Conservation (phyloP, 1,140 invertebrate species). For the Zaprionus taronus region DNA sequence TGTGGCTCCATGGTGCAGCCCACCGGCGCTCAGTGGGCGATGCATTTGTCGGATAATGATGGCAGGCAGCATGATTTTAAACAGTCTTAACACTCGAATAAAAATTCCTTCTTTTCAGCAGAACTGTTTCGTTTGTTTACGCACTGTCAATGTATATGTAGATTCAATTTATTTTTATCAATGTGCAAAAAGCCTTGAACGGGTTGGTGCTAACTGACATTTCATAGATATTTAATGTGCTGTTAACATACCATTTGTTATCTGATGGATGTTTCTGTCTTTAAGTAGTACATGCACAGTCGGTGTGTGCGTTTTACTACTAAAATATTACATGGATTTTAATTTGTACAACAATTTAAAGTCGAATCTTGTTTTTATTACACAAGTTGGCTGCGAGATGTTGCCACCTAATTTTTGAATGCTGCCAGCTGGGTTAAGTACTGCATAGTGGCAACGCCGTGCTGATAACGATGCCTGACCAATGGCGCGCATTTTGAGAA, state of each 20-base stretch:
- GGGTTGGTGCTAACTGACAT: slow-evolving; percentile 13
- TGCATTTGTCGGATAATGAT: slow-evolving; percentile 75
- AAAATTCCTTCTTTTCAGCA: slow-evolving; percentile 11
- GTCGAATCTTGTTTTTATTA: slow-evolving; percentile 68
- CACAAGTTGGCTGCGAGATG: slow-evolving; percentile 49
- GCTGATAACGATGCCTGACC: not conserved
- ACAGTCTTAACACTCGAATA: slow-evolving; percentile 1
- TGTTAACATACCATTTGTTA: slow-evolving; percentile 37
- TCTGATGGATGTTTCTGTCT: not conserved
- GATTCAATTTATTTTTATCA: slow-evolving; percentile 25
- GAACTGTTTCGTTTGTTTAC: slow-evolving; percentile 15
- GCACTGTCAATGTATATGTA: slow-evolving; percentile 25
- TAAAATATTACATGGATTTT: slow-evolving; percentile 44
- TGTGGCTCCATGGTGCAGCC: slow-evolving; percentile 58
- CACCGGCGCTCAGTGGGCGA: slow-evolving; percentile 58
- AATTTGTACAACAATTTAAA: slow-evolving; percentile 42
- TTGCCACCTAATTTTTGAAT: slow-evolving; percentile 20
- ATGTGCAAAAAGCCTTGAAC: slow-evolving; percentile 28
- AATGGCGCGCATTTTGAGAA: slow-evolving; percentile 31
- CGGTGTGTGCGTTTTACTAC: not conserved
- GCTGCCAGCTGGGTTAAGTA: slow-evolving; percentile 6
- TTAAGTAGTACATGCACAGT: slow-evolving; percentile 21
- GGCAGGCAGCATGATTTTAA: slow-evolving; percentile 64
- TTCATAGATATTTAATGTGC: not conserved
- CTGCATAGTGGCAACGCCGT: slow-evolving; percentile 12